Evolutionary conservation across 2,113 vertebrate genomes (phyloP).

Genomic region (Xiphophorus couchianus): DNA sequence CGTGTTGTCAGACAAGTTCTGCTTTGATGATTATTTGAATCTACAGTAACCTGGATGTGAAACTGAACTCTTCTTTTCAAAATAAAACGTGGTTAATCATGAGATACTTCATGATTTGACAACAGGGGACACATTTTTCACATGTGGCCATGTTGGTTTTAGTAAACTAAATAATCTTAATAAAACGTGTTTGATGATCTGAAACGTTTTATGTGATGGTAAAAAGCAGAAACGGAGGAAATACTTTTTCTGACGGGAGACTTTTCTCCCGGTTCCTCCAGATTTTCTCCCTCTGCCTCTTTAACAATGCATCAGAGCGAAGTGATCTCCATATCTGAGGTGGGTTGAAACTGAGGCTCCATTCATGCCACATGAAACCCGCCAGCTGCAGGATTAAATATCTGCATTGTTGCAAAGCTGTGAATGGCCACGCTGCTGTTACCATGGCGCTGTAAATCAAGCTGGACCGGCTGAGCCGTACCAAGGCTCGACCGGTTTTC

Average conservation of each 20-base stretch:
- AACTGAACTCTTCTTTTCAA: no score
- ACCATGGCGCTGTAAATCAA: constrained; percentile 62
- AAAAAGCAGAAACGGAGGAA: no score
- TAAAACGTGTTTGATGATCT: no score
- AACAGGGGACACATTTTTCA: no score
- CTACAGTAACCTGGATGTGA: no score
- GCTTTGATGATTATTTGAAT: no score
- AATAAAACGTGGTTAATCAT: no score
- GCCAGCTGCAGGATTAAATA: constrained; percentile 76
- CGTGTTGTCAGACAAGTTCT: not conserved
- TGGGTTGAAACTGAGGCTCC: constrained; percentile 56
- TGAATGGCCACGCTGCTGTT: constrained; percentile 61
- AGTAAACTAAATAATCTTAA: no score
- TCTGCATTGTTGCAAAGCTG: constrained; percentile 67
- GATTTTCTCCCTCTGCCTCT: constrained; percentile 4
- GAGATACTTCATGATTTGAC: no score
- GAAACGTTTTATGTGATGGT: no score
- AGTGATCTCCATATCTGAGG: constrained; percentile 58
- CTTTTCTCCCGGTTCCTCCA: constrained; percentile 6
- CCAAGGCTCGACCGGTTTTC: constrained; percentile 16
- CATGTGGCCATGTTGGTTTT: no score
- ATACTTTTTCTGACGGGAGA: no score
- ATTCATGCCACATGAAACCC: constrained; percentile 66
- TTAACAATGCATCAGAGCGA: constrained; percentile 38
- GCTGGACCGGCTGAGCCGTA: constrained; percentile 33